Evolutionary conservation across 1,140 invertebrate genomes (phyloP).

Genomic region (Lucilia sericata): DNA sequence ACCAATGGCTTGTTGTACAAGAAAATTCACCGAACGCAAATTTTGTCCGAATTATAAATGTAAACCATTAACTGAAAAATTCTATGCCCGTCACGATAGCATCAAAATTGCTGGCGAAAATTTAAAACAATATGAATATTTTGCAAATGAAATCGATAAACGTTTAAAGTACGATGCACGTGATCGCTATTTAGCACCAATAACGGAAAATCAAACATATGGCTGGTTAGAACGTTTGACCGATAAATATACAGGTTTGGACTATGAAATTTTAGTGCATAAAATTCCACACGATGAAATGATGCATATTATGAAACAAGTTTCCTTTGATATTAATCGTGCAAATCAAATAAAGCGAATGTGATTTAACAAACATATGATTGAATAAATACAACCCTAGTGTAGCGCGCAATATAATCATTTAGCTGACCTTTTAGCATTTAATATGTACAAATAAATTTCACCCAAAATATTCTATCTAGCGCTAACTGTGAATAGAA

Average conservation of each 20-base stretch:
- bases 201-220: constrained; percentile 47
- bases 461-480: background rate
- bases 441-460: too few relatives aligned
- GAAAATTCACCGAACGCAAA: background rate
- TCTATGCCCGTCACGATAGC: constrained; percentile 45
- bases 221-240: constrained; percentile 42
- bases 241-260: background rate
- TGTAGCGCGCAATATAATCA: too few relatives aligned
- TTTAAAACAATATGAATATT: background rate
- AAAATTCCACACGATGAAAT: background rate
- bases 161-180: constrained; percentile 6
- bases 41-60: constrained; percentile 42
- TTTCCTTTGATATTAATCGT: constrained; percentile 26
- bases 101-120: background rate
- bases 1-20: constrained; percentile 38
- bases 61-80: constrained; percentile 47
- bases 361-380: background rate
- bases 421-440: too few relatives aligned
- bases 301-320: constrained; percentile 25
- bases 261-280: constrained; percentile 26
- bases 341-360: constrained; percentile 16
- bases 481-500: background rate
- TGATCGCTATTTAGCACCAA: constrained; percentile 27
- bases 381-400: too few relatives aligned
- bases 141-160: constrained; percentile 42